Evolutionary conservation across 2,888 invertebrate species (phyloP).

Genomic region (Andrena praecox): DNA sequence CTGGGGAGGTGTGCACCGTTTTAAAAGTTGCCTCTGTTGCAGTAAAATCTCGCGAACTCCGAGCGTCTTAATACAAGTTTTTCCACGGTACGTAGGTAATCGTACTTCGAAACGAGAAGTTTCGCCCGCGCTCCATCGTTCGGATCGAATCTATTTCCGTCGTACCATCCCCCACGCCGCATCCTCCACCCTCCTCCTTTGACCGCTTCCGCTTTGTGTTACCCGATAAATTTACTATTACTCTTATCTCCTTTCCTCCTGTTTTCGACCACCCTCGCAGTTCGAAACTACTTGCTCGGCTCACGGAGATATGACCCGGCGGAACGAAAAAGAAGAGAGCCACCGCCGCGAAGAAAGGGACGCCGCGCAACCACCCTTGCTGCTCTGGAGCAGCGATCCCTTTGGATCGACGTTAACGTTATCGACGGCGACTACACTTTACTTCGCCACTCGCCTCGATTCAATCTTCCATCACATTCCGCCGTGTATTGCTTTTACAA

Average conservation of each 20-base stretch:
- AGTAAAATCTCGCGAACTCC: slow-evolving; percentile 65
- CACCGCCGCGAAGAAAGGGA: slow-evolving; percentile 26
- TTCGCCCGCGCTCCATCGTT: slow-evolving; percentile 64
- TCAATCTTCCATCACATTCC: background rate
- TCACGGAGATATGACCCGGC: slow-evolving; percentile 59
- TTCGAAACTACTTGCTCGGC: slow-evolving; percentile 59
- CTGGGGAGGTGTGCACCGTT: slow-evolving; percentile 47
- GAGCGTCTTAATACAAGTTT: slow-evolving; percentile 76
- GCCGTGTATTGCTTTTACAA: background rate
- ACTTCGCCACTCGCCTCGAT: background rate
- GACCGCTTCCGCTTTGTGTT: slow-evolving; percentile 73
- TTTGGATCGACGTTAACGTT: slow-evolving; percentile 27
- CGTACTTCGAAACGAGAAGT: slow-evolving; percentile 75
- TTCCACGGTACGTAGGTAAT: slow-evolving; percentile 73
- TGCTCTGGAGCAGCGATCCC: slow-evolving; percentile 7
- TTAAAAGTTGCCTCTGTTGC: slow-evolving; percentile 61
- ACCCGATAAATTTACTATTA: slow-evolving; percentile 74
- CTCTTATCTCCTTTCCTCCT: slow-evolving; percentile 68
- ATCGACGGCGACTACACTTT: slow-evolving; percentile 1
- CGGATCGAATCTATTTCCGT: slow-evolving; percentile 69
- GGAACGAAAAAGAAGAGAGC: slow-evolving; percentile 32
- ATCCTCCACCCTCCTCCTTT: slow-evolving; percentile 46
- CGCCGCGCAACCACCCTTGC: background rate
- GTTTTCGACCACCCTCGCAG: slow-evolving; percentile 51
- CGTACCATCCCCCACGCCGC: background rate